These are phyloP conservation scores for Dryadula phaetusa DNA, from an alignment of 2,888 invertebrate genomes.

Conservation along the genomic window DNA sequence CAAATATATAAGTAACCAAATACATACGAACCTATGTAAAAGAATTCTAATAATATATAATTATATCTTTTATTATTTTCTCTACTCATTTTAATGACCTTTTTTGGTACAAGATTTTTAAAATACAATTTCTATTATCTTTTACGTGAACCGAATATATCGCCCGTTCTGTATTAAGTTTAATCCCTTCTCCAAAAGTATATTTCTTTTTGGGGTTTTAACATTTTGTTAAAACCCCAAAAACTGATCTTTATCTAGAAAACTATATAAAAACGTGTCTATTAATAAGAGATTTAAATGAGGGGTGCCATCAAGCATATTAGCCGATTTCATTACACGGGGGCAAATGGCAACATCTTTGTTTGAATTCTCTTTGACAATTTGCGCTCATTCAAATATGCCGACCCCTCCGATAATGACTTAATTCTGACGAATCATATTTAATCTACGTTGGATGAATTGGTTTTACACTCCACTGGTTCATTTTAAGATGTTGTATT, in stretches of 20 bases:
- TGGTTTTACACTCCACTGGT: constrained; percentile 46
- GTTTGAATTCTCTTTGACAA: constrained; percentile 85
- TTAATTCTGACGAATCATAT: constrained; percentile 69
- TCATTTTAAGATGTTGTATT: constrained; percentile 22
- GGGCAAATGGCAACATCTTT: constrained; percentile 81
- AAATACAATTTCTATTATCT: too few relatives aligned
- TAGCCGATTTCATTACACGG: constrained; percentile 80
- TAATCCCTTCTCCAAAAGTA: too few relatives aligned
- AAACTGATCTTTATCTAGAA: constrained; percentile 5
- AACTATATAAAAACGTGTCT: constrained; percentile 59
- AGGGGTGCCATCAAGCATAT: constrained; percentile 79
- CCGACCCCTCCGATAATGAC: constrained; percentile 75
- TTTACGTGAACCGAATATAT: too few relatives aligned
- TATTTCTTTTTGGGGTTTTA: too few relatives aligned
- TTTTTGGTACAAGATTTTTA: too few relatives aligned
- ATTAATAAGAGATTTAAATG: constrained; percentile 75
- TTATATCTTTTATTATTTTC: too few relatives aligned
- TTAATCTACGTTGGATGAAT: constrained; percentile 47
- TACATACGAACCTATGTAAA: too few relatives aligned
- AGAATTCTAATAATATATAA: too few relatives aligned
- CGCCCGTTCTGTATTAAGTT: too few relatives aligned
- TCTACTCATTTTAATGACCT: too few relatives aligned
- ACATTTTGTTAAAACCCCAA: background rate
- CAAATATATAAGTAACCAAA: too few relatives aligned
- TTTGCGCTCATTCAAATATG: constrained; percentile 83